Conservation (phyloP, 1,140 invertebrate genomes). For the Apis cerana region DNA sequence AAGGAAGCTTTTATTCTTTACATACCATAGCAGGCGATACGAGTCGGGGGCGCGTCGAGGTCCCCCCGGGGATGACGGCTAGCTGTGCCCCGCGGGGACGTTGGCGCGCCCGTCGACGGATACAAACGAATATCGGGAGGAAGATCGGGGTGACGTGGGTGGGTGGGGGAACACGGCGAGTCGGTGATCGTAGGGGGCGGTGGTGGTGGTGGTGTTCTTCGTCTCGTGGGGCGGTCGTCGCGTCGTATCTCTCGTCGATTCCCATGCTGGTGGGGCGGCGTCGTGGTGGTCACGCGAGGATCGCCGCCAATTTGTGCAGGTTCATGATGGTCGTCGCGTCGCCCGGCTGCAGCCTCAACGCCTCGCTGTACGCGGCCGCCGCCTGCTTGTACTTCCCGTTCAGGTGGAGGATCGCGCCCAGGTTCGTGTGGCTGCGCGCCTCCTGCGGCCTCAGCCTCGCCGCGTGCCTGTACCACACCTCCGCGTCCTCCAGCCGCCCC, state of each 20-base stretch:
- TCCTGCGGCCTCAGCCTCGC: constrained; percentile 89
- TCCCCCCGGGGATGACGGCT: not conserved
- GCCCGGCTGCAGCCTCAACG: constrained; percentile 90
- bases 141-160: constrained; percentile 58
- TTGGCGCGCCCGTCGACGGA: constrained; percentile 54
- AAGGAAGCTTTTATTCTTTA: constrained; percentile 78
- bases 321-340: constrained; percentile 94
- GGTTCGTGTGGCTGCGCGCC: constrained; percentile 93
- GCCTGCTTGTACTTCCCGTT: constrained; percentile 94
- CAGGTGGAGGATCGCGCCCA: constrained; percentile 95
- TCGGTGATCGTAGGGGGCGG: not conserved
- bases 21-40: constrained; percentile 75
- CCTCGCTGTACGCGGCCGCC: constrained; percentile 90
- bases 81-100: not conserved
- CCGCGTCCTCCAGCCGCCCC: constrained; percentile 89
- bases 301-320: constrained; percentile 88
- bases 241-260: constrained; percentile 47
- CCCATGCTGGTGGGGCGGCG: not conserved
- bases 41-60: constrained; percentile 64
- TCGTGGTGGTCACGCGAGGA: constrained; percentile 80
- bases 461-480: constrained; percentile 91
- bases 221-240: constrained; percentile 14
- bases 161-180: constrained; percentile 54
- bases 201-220: too few relatives aligned
- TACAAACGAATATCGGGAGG: constrained; percentile 66